Conservation (phyloP, 2,797 vertebrate species). For the Sternarchorhynchus goeldii region DNA sequence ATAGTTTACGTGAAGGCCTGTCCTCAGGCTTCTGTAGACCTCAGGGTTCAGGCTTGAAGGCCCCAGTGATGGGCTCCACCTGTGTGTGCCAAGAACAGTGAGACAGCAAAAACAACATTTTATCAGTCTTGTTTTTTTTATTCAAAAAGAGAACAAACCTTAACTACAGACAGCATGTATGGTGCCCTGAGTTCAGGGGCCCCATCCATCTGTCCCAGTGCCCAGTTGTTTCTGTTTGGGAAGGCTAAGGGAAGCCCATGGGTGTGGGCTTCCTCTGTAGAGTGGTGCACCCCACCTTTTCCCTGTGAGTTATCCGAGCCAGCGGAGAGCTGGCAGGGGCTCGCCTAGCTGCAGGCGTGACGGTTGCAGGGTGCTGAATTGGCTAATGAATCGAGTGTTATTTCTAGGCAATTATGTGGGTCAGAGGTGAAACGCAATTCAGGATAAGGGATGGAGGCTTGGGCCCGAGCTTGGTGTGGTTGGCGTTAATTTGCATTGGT, state of each 20-base stretch:
- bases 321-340: background rate
- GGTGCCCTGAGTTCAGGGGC: too few species aligned
- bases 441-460: background rate
- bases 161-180: too few species aligned
- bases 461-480: background rate
- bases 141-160: too few species aligned
- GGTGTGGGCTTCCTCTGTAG: constrained; percentile 41
- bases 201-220: background rate
- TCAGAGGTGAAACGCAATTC: background rate
- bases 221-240: constrained; percentile 35
- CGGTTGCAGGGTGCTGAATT: background rate
- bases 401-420: constrained; percentile 7
- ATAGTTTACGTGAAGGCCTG: too few species aligned
- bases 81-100: too few species aligned
- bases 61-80: too few species aligned
- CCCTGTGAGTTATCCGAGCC: background rate
- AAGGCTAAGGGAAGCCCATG: constrained; percentile 15
- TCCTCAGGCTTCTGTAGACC: too few species aligned
- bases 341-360: background rate
- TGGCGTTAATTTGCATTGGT: constrained; percentile 6
- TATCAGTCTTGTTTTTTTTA: too few species aligned
- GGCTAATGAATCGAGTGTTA: background rate
- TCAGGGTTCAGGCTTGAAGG: too few species aligned
- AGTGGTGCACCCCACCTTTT: too few species aligned
- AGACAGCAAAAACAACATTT: too few species aligned